A percentile compares a stretch with the other conserved stretches of the same genome.
Evolutionary conservation across 2,797 vertebrate genomes (phyloP).

Genomic region (Pseudomugil gertrudae): DNA sequence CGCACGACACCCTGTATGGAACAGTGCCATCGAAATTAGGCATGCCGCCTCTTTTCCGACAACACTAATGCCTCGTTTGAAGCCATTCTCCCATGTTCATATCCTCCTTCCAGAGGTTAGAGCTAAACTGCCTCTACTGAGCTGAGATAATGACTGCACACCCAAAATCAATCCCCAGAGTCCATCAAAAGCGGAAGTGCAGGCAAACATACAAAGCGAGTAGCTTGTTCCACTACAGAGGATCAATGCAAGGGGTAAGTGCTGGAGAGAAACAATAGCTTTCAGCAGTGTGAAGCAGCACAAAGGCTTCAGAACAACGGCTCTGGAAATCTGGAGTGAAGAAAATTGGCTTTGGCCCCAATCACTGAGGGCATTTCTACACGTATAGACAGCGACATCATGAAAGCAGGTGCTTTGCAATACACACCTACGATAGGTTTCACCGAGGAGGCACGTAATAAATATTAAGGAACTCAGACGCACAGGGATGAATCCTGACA

Average conservation of each 20-base stretch:
- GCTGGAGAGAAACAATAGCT: conserved; percentile 61
- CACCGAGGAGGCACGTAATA: conserved; percentile 41
- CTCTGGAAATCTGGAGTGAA: conserved; percentile 31
- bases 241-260: conserved; percentile 70
- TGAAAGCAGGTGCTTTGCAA: conserved; percentile 31
- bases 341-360: conserved; percentile 38
- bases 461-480: conserved; percentile 49
- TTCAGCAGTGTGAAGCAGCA: conserved; percentile 38
- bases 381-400: conserved; percentile 19
- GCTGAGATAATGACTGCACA: conserved; percentile 70
- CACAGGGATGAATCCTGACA: conserved; percentile 56
- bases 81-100: conserved; percentile 43
- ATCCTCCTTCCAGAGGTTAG: conserved; percentile 53
- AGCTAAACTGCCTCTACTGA: conserved; percentile 66
- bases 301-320: conserved; percentile 24
- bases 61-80: conserved; percentile 48
- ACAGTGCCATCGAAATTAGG: conserved; percentile 25
- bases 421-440: conserved; percentile 30
- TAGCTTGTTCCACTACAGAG: conserved; percentile 60
- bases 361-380: conserved; percentile 30
- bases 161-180: conserved; percentile 70
- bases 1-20: conserved; percentile 9
- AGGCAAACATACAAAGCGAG: conserved; percentile 70
- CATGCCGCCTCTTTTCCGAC: conserved; percentile 28
- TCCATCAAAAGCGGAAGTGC: conserved; percentile 68